These are phyloP conservation scores for Orcinus orca DNA, from an alignment of 2,113 vertebrate species.

Conservation along the genomic window DNA sequence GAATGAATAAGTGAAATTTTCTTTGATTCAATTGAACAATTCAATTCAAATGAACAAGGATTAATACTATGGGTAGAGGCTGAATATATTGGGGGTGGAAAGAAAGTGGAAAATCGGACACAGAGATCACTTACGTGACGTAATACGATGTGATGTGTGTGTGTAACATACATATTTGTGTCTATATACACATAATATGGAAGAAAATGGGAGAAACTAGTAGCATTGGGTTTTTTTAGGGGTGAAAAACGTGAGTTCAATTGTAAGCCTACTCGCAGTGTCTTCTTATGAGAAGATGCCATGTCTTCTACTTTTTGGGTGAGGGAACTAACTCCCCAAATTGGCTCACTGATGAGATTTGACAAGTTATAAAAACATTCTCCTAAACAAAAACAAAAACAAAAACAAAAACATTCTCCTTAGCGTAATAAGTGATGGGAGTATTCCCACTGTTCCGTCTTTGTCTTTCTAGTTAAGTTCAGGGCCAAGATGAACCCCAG, in stretches of 20 bases:
- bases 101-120: background rate
- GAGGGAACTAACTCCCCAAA: background rate
- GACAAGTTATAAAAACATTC: background rate
- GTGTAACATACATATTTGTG: background rate
- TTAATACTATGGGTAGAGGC: background rate
- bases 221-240: background rate
- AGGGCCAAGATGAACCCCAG: background rate
- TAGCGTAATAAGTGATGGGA: background rate
- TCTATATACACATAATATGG: background rate
- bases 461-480: background rate
- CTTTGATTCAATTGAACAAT: background rate
- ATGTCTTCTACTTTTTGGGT: background rate
- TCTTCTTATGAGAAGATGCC: background rate
- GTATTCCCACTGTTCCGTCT: background rate
- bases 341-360: background rate
- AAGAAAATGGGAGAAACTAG: background rate
- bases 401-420: background rate
- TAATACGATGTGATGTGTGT: background rate
- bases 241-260: background rate
- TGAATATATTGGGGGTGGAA: background rate
- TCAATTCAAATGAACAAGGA: background rate
- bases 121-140: background rate
- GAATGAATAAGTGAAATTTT: background rate
- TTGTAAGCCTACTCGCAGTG: background rate
- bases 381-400: background rate